These are phyloP conservation scores for Metridium senile DNA, from an alignment of 92 coral and sea anemone species.

Conservation along the genomic window DNA sequence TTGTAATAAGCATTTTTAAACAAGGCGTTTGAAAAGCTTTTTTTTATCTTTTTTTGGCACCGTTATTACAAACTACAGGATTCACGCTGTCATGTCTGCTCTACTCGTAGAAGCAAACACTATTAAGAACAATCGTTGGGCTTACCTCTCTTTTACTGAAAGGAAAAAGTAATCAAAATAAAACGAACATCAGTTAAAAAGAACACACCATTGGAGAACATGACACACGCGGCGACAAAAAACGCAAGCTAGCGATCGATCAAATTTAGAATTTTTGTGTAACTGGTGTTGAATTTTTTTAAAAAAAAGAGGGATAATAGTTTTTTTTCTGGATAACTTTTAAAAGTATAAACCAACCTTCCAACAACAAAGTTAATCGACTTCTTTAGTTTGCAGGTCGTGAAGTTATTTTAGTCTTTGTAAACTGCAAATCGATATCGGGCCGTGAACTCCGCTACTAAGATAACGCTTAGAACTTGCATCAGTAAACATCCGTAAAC, in stretches of 20 bases:
- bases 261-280: background rate
- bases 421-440: too few species aligned
- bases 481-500: too few species aligned
- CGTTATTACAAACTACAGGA: background rate
- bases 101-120: background rate
- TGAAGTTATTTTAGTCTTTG: too few species aligned
- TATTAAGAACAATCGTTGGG: background rate
- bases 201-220: background rate
- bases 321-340: too few species aligned
- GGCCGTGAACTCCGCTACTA: too few species aligned
- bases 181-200: background rate
- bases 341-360: too few species aligned
- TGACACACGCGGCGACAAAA: background rate
- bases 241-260: background rate
- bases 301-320: too few species aligned
- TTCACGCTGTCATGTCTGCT: background rate
- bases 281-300: too few species aligned
- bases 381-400: too few species aligned
- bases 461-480: too few species aligned
- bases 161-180: background rate
- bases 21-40: background rate
- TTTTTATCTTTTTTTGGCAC: background rate
- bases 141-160: background rate
- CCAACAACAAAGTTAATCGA: too few species aligned
- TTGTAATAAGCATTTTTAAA: background rate